Percentiles rank a stretch among this genome's conserved stretches.
Conservation (phyloP, 2,113 vertebrate species). For the Eleginops maclovinus region DNA sequence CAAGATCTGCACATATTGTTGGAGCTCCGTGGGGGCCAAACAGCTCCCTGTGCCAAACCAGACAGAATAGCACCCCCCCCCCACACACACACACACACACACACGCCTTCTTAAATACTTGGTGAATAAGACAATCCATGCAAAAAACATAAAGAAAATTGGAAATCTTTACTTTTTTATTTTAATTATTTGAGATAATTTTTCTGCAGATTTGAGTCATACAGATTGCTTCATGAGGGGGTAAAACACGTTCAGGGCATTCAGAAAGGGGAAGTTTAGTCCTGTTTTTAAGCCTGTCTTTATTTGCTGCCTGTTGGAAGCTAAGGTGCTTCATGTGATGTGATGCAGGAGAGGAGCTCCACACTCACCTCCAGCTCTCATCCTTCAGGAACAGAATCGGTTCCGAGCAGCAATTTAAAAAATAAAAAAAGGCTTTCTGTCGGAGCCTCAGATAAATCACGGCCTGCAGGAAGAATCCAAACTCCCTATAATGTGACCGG, state of each 20-base stretch:
- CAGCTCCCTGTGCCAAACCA: slow-evolving; percentile 78
- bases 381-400: too few relatives aligned
- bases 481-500: slow-evolving; percentile 10
- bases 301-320: neutral
- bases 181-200: too few relatives aligned
- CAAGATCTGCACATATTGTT: slow-evolving; percentile 88
- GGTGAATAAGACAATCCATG: too few relatives aligned
- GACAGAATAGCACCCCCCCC: slow-evolving; percentile 27
- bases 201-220: neutral
- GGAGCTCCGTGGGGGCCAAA: slow-evolving; percentile 84
- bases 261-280: too few relatives aligned
- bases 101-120: too few relatives aligned
- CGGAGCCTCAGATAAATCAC: slow-evolving; percentile 27
- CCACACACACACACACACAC: neutral
- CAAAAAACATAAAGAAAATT: too few relatives aligned
- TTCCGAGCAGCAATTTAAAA: neutral
- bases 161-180: too few relatives aligned
- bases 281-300: slow-evolving; percentile 6
- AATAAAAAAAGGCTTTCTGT: slow-evolving; percentile 8
- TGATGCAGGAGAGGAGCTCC: slow-evolving; percentile 29
- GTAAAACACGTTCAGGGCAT: neutral
- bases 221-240: slow-evolving; percentile 21
- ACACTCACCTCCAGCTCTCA: slow-evolving; percentile 55
- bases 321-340: slow-evolving; percentile 15
- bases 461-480: slow-evolving; percentile 18